Evolutionary conservation across 2,113 vertebrate genomes (phyloP), one percentile per base, ranked within the genome.

Genomic region (Triplophysa siluroides): DNA sequence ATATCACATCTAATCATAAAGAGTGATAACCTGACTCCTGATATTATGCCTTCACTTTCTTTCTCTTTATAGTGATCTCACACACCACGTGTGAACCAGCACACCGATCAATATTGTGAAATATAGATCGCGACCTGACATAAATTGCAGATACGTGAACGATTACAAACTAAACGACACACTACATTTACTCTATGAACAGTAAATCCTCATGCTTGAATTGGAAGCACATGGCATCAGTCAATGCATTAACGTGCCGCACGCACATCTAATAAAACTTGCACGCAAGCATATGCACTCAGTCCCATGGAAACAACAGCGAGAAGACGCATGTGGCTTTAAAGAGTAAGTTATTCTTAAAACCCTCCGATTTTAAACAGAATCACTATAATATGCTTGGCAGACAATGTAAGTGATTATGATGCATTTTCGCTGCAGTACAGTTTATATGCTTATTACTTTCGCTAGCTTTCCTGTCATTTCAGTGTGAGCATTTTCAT

Each of bases 81-180:
- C 62, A 3, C 52, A 23, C n/a, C 33, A 24, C 19, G 12, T 74
- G 38, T 58, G 29, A 16, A 76, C 19, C 19, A 64, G 26, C 56
- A 79, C 76, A 68, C 33, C 71, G 45, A 70, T 79, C 81, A 79
- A 76, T 79, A 83, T 23, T 29, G n/a, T 24, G 58, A 52, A 50
- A 56, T 67, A 26, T 69, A 38, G 54, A 81, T 10, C 43, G 41
- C 60, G 56, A 74, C 33, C 62, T 41, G 50, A 62, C 78, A 29
- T 47, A 52, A n/a, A 76, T 29, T 52, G 62, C 74, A 8, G 14
- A 75, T 41, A 47, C 70, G n/a, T 62, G 21, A 18, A 12, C 45
- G 43, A 50, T 76, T 54, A 76, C 45, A 65, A 52, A 54, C 45
- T 58, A 58, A n/a, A 58, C 4, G 3, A 16, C n/a, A 58, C 19